Percentiles rank a stretch among this genome's conserved stretches.
These are phyloP conservation scores for Cygnus atratus DNA, from an alignment of 2,113 vertebrate genomes.

Conservation along the genomic window DNA sequence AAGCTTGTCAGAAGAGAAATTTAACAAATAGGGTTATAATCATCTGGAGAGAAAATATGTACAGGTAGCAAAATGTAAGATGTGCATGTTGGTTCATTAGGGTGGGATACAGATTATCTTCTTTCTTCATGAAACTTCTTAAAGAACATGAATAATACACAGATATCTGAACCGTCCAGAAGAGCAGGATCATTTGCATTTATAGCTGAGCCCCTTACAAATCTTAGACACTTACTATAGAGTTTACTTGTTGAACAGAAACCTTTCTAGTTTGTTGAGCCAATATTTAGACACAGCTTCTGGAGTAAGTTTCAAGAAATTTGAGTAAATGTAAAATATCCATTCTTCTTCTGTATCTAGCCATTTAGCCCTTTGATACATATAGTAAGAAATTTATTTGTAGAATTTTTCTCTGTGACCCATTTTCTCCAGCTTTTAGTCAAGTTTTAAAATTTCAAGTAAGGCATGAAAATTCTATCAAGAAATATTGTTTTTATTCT, in stretches of 20 bases:
- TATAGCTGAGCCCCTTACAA: background rate
- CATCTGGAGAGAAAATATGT: background rate
- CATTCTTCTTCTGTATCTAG: background rate
- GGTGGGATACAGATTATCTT: background rate
- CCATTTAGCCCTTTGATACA: background rate
- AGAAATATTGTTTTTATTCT: background rate
- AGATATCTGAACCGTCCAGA: background rate
- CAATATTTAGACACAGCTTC: background rate
- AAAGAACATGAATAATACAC: background rate
- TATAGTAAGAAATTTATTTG: background rate
- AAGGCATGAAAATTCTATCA: background rate
- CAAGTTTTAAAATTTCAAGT: background rate
- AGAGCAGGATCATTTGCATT: background rate
- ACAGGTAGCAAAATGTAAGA: background rate
- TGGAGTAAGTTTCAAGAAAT: background rate
- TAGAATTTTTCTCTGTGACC: background rate
- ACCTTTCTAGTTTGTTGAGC: background rate
- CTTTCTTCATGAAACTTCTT: background rate
- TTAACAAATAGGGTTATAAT: background rate
- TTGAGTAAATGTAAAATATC: background rate
- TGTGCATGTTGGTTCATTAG: background rate
- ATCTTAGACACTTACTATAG: background rate
- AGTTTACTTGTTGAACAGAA: background rate
- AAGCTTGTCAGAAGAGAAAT: background rate
- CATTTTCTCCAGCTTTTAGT: fast-evolving